These are phyloP conservation scores for Macrosiphum euphorbiae DNA, from an alignment of 2,888 invertebrate species.

Conservation along the genomic window DNA sequence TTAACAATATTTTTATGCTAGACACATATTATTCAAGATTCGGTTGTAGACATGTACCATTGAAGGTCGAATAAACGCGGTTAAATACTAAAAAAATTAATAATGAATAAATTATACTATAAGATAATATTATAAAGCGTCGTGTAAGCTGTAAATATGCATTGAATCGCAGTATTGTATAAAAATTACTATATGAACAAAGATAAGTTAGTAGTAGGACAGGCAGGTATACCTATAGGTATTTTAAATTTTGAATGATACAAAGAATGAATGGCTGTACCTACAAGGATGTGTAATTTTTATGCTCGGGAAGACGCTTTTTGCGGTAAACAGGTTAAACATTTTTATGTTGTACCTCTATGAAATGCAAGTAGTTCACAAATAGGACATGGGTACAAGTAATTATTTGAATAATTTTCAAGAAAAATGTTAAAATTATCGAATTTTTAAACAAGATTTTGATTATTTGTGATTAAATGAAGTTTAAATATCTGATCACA, in stretches of 20 bases:
- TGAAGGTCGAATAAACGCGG: background rate
- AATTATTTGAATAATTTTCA: background rate
- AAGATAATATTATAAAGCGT: background rate
- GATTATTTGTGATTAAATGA: background rate
- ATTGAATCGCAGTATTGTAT: background rate
- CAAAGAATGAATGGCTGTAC: background rate
- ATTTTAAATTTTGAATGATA: background rate
- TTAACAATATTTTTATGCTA: background rate
- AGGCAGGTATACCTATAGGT: background rate
- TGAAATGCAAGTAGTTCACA: background rate
- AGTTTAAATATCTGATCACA: background rate
- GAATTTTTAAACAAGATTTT: background rate
- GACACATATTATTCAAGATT: background rate
- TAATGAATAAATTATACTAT: no score
- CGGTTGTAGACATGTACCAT: background rate
- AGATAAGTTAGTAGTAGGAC: background rate
- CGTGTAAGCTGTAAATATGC: background rate
- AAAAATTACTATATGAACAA: background rate
- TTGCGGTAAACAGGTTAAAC: background rate
- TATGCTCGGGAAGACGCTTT: background rate
- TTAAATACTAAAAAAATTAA: background rate
- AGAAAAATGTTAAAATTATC: background rate
- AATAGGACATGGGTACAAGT: background rate
- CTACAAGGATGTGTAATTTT: background rate
- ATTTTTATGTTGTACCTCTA: background rate